Evolutionary conservation across 2,113 vertebrate species (phyloP).

Genomic region (Thermophis baileyi): DNA sequence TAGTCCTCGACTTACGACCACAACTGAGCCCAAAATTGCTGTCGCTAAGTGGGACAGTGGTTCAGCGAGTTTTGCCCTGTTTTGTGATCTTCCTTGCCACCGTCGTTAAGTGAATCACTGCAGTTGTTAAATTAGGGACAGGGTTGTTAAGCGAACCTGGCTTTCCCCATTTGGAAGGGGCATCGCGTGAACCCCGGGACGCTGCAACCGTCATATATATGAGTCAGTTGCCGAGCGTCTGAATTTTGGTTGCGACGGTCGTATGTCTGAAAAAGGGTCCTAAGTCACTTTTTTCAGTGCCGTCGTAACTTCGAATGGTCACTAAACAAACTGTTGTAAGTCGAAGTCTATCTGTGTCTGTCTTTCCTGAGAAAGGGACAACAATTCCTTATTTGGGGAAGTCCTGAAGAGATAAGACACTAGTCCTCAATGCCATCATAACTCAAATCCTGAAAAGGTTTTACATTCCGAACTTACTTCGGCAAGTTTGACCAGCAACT

Average conservation of each 20-base stretch:
- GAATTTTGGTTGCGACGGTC: background rate
- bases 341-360: background rate
- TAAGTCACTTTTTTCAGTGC: background rate
- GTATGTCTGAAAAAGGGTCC: background rate
- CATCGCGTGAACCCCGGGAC: rapidly evolving
- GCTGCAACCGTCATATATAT: background rate
- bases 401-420: background rate
- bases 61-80: background rate
- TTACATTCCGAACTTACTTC: background rate
- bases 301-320: background rate
- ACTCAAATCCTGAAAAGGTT: too few species aligned
- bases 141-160: background rate
- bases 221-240: too few species aligned
- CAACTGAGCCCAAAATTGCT: background rate
- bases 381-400: background rate
- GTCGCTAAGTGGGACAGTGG: too few species aligned
- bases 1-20: background rate
- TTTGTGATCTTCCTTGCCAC: background rate
- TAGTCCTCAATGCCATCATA: too few species aligned
- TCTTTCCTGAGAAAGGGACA: background rate
- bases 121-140: too few species aligned
- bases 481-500: background rate
- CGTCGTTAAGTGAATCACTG: background rate
- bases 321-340: background rate
- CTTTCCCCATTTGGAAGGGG: background rate